phyloP scores from a whole-genome alignment of 35 echinoderm and acorn worm genomes.

The Strongylocentrotus purpuratus region DNA sequence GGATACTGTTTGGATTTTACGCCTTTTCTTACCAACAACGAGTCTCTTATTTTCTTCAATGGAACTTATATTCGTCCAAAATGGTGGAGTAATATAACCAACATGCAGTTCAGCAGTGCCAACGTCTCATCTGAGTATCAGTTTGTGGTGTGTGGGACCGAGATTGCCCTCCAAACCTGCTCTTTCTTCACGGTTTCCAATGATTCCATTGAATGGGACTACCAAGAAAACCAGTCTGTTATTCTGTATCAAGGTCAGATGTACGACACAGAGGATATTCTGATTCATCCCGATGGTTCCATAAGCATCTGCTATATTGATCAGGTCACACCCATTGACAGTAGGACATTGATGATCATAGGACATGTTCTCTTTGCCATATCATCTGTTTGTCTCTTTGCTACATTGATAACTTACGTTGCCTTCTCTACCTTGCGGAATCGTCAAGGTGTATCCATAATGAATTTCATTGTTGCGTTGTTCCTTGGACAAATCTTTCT shows the following conservation, averaged over 20 bases:
- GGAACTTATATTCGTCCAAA: neutral
- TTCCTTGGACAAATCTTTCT: slow-evolving; percentile 3
- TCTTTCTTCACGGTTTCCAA: neutral
- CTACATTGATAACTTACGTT: neutral
- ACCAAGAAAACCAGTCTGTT: neutral
- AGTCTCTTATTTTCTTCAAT: neutral
- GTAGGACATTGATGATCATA: neutral
- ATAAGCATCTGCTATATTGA: neutral
- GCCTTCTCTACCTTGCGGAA: neutral
- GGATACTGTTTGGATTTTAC: neutral
- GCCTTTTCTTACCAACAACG: neutral
- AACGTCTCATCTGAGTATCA: neutral
- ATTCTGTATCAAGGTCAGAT: neutral
- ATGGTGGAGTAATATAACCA: neutral
- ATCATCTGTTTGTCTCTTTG: neutral
- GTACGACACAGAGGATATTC: neutral
- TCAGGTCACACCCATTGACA: neutral
- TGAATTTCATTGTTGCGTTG: slow-evolving; percentile 5
- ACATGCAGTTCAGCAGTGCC: neutral
- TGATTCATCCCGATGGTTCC: neutral
- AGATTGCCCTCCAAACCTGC: neutral
- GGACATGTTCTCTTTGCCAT: slow-evolving; percentile 23
- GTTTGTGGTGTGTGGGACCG: neutral
- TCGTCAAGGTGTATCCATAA: neutral
- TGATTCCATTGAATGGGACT: neutral